Conservation (phyloP, 2,888 invertebrate species). For the Marasmarcha lunaedactyla region DNA sequence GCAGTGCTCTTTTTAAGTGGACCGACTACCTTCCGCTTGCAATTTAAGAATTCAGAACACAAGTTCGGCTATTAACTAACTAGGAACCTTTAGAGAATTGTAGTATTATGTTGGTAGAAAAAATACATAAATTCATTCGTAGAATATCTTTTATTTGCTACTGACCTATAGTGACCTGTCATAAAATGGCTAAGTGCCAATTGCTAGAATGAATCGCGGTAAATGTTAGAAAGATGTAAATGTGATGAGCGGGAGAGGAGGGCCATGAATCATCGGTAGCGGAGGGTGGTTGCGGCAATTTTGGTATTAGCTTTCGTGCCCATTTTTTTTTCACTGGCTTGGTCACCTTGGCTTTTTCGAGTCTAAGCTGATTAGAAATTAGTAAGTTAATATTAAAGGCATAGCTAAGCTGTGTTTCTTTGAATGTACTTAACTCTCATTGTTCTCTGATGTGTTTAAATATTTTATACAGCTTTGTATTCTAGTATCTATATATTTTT, state of each 20-base stretch:
- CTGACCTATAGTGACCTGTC: background rate
- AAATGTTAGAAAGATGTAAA: conserved; percentile 47
- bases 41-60: conserved; percentile 57
- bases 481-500: too few species aligned
- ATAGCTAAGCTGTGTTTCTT: too few species aligned
- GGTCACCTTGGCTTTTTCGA: conserved; percentile 20
- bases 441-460: too few species aligned
- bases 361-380: background rate
- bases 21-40: conserved; percentile 51
- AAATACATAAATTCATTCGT: too few species aligned
- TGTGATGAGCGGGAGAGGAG: conserved; percentile 19
- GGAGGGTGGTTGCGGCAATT: conserved; percentile 61
- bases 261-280: conserved; percentile 53
- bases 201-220: background rate
- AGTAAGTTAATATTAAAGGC: too few species aligned
- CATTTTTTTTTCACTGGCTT: conserved; percentile 47
- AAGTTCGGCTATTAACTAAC: conserved; percentile 38
- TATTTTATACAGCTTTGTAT: too few species aligned
- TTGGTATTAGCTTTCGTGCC: conserved; percentile 62
- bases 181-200: background rate
- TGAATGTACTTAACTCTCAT: too few species aligned
- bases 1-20: conserved; percentile 68
- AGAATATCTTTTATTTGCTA: too few species aligned
- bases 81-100: background rate
- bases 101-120: background rate